Conservation (phyloP, 2,888 invertebrate genomes). For the Spodoptera littoralis region DNA sequence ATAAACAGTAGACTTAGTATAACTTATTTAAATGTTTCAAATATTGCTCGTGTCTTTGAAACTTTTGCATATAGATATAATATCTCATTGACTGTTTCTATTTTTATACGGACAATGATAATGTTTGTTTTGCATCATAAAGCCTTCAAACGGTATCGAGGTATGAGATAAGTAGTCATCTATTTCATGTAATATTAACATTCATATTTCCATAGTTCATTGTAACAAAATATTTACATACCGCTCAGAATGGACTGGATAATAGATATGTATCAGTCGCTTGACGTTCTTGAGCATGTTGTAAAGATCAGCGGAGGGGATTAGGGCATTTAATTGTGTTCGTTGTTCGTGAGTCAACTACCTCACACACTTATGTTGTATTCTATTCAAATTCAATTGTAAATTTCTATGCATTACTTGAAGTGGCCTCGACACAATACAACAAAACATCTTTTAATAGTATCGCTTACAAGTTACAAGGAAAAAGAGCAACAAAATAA, state of each 20-base stretch:
- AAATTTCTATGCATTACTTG: constrained; percentile 26
- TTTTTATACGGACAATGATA: constrained; percentile 21
- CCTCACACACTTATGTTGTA: constrained; percentile 26
- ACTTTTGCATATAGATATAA: constrained; percentile 1
- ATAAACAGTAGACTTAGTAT: constrained; percentile 19
- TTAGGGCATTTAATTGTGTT: constrained; percentile 46
- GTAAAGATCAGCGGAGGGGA: constrained; percentile 46
- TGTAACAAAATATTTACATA: constrained; percentile 48
- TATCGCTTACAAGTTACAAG: constrained; percentile 24
- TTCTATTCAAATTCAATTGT: constrained; percentile 44
- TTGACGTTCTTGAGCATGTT: constrained; percentile 40
- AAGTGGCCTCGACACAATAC: constrained; percentile 30
- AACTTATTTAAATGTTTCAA: neutral
- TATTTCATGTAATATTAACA: constrained; percentile 47
- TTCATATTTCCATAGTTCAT: constrained; percentile 42
- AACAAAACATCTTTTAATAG: constrained; percentile 23
- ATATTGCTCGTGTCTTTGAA: constrained; percentile 8
- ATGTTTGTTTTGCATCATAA: constrained; percentile 30
- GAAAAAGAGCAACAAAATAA: constrained; percentile 4
- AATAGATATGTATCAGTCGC: constrained; percentile 56
- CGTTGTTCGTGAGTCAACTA: constrained; percentile 38
- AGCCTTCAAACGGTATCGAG: constrained; percentile 34
- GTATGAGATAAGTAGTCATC: constrained; percentile 35
- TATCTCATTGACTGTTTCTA: constrained; percentile 11
- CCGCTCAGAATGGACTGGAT: constrained; percentile 35